Percentiles rank a stretch among this genome's conserved stretches.
Evolutionary conservation across 1,140 invertebrate genomes (phyloP).

Genomic region (Calephelis virginiensis): DNA sequence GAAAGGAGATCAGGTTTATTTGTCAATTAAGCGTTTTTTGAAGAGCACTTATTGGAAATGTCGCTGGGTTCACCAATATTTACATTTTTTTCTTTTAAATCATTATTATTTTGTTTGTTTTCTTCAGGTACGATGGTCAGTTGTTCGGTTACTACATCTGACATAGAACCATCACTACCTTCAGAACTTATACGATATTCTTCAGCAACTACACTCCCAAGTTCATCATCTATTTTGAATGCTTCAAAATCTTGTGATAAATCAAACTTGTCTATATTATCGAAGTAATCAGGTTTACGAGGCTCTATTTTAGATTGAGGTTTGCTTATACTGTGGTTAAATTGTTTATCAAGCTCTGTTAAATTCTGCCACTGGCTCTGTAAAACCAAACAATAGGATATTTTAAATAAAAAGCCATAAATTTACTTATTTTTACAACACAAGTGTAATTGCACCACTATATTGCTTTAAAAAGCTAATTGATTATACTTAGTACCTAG

Average conservation of each 20-base stretch:
- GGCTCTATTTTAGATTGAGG: conserved; percentile 45
- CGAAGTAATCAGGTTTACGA: conserved; percentile 67
- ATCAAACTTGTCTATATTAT: conserved; percentile 81
- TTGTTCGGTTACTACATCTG: conserved; percentile 77
- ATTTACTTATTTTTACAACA: no score
- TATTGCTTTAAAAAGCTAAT: no score
- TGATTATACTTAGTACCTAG: no score
- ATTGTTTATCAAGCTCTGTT: conserved; percentile 68
- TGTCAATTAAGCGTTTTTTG: conserved; percentile 69
- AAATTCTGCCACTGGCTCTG: no score
- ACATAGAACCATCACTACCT: conserved; percentile 79
- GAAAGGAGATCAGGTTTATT: conserved; percentile 78
- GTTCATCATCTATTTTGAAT: conserved; percentile 88
- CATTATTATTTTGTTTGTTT: conserved; percentile 43
- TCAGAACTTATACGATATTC: conserved; percentile 78
- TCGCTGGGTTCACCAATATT: conserved; percentile 56
- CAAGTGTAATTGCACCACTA: no score
- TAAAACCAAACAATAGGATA: no score
- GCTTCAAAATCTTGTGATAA: conserved; percentile 88
- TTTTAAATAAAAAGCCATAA: no score
- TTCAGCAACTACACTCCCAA: conserved; percentile 80
- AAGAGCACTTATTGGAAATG: conserved; percentile 39
- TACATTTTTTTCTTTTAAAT: conserved; percentile 46
- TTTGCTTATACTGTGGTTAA: conserved; percentile 54
- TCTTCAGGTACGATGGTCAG: conserved; percentile 56